Evolutionary conservation across 2,888 invertebrate genomes (phyloP).

Genomic region (Chymomyza caudatula): DNA sequence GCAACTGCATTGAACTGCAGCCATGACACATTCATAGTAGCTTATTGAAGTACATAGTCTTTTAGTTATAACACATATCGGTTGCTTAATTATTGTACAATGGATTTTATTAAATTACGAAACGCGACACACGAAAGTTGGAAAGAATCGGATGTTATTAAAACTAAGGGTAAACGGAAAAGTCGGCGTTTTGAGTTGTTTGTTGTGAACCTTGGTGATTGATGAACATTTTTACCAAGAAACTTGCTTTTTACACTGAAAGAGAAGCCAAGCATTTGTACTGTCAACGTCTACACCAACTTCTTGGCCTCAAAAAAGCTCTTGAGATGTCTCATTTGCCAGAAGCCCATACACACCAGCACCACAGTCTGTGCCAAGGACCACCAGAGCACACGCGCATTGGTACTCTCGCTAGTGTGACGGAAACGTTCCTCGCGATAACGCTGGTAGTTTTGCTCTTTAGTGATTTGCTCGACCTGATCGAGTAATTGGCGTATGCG

Average conservation of each 20-base stretch:
- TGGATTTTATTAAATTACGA: slow-evolving; percentile 63
- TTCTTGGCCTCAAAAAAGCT: slow-evolving; percentile 99
- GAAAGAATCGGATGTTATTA: slow-evolving; percentile 34
- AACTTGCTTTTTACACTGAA: background rate
- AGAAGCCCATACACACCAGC: slow-evolving; percentile 94
- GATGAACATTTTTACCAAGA: background rate
- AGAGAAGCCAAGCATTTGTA: background rate
- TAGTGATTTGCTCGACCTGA: slow-evolving; percentile 99
- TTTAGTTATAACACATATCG: background rate
- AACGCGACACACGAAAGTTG: slow-evolving; percentile 41
- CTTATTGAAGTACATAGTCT: too few relatives aligned
- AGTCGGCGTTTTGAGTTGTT: background rate
- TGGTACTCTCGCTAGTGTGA: slow-evolving; percentile 98
- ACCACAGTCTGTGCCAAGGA: slow-evolving; percentile 94
- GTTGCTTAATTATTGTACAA: slow-evolving; percentile 46
- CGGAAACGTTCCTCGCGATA: slow-evolving; percentile 98
- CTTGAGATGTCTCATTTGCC: slow-evolving; percentile 99
- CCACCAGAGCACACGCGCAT: slow-evolving; percentile 97
- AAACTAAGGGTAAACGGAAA: slow-evolving; percentile 47
- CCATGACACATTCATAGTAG: background rate
- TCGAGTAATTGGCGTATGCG: slow-evolving; percentile 96
- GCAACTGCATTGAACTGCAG: slow-evolving; percentile 6
- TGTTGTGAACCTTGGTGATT: background rate
- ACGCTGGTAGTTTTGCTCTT: slow-evolving; percentile 99
- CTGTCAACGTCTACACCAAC: slow-evolving; percentile 81